phyloP scores from a whole-genome alignment of 2,888 invertebrate species.

The Pyrrhopygopsis socrates region DNA sequence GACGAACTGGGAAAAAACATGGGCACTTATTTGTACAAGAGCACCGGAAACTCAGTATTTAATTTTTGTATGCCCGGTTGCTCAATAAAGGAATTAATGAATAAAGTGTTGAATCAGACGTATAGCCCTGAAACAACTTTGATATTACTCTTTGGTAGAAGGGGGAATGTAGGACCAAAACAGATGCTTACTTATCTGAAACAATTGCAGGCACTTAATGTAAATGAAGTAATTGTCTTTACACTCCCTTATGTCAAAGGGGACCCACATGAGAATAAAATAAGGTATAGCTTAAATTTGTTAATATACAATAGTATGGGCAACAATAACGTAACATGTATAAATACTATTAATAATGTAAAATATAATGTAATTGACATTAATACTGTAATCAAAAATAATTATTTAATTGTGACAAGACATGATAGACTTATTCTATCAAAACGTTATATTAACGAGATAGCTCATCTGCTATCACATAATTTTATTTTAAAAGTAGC shows the following conservation, averaged over 20 bases:
- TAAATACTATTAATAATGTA: too few species aligned
- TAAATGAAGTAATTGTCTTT: not conserved
- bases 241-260: not conserved
- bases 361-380: too few species aligned
- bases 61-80: not conserved
- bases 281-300: not conserved
- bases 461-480: not conserved
- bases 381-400: constrained; percentile 7
- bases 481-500: not conserved
- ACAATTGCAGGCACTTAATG: not conserved
- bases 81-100: not conserved
- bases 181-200: not conserved
- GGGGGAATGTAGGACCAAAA: not conserved
- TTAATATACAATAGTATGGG: not conserved
- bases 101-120: not conserved
- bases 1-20: not conserved
- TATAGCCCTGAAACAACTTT: not conserved
- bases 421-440: not conserved
- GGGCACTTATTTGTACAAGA: not conserved
- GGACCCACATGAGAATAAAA: not conserved
- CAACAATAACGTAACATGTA: not conserved
- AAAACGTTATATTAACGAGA: not conserved
- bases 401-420: not conserved
- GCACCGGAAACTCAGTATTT: not conserved
- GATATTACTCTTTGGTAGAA: not conserved